phyloP scores from a whole-genome alignment of 2,888 invertebrate genomes.

The Leptopilina syphax region DNA sequence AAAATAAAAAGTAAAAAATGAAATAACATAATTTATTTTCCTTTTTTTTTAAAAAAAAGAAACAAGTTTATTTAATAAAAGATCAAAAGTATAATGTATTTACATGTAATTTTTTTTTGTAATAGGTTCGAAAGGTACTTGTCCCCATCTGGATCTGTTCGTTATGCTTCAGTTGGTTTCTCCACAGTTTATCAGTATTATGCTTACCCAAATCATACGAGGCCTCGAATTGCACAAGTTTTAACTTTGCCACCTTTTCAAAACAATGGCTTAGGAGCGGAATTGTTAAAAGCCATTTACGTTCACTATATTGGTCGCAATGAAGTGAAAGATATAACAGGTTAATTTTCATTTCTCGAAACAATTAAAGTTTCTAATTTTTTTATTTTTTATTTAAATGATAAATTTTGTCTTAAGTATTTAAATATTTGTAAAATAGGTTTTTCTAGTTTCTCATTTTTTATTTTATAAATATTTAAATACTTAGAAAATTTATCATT shows the following conservation, averaged over 20 bases:
- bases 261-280: slow-evolving; percentile 89
- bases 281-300: slow-evolving; percentile 83
- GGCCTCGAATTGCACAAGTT: slow-evolving; percentile 96
- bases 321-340: slow-evolving; percentile 84
- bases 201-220: slow-evolving; percentile 90
- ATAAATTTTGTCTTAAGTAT: too few species aligned
- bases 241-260: slow-evolving; percentile 95
- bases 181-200: slow-evolving; percentile 96
- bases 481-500: too few species aligned
- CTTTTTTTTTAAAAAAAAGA: too few species aligned
- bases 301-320: slow-evolving; percentile 78
- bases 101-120: background rate
- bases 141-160: slow-evolving; percentile 79
- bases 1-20: too few species aligned
- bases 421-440: too few species aligned
- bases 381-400: too few species aligned
- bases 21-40: too few species aligned
- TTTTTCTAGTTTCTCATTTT: too few species aligned
- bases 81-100: too few species aligned
- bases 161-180: slow-evolving; percentile 91
- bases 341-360: slow-evolving; percentile 73
- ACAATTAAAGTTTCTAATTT: too few species aligned
- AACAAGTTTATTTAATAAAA: too few species aligned
- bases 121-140: slow-evolving; percentile 85
- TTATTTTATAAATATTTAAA: too few species aligned